phyloP scores from a whole-genome alignment of 1,140 invertebrate species.

The Fopius arisanus region DNA sequence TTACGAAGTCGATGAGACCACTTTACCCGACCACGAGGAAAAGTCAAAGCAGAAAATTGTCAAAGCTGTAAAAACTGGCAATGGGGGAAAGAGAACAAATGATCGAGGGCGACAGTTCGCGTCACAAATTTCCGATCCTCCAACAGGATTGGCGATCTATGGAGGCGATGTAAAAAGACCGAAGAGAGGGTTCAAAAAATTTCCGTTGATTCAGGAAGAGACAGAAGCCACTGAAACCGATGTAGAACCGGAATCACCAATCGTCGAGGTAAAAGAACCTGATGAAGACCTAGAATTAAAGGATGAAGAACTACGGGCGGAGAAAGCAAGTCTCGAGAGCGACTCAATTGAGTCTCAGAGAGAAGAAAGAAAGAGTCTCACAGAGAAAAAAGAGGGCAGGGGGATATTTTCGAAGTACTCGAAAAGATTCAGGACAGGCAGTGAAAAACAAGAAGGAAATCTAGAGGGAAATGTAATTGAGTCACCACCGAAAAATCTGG shows the following conservation, averaged over 20 bases:
- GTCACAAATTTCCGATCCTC: constrained; percentile 24
- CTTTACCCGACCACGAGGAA: constrained; percentile 5
- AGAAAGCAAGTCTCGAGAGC: neutral
- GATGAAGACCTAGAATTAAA: neutral
- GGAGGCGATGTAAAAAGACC: neutral
- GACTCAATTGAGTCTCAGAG: neutral
- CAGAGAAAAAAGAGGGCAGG: neutral
- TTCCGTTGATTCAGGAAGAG: neutral
- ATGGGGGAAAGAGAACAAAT: too few species aligned
- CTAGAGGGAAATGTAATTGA: neutral
- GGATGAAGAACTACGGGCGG: neutral
- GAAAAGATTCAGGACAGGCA: neutral
- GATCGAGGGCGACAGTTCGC: neutral
- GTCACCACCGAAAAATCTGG: neutral
- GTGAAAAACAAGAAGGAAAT: neutral
- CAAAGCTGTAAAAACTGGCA: neutral
- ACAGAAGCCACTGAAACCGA: neutral
- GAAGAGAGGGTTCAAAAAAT: neutral
- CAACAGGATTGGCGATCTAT: constrained; percentile 30
- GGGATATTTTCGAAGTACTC: neutral
- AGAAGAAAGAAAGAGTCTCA: too few species aligned
- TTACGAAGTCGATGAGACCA: constrained; percentile 45
- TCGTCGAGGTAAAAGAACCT: neutral
- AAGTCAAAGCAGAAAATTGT: neutral
- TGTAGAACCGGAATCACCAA: neutral